Evolutionary conservation across 2,888 invertebrate genomes (phyloP).

Genomic region (Atrina japonica): DNA sequence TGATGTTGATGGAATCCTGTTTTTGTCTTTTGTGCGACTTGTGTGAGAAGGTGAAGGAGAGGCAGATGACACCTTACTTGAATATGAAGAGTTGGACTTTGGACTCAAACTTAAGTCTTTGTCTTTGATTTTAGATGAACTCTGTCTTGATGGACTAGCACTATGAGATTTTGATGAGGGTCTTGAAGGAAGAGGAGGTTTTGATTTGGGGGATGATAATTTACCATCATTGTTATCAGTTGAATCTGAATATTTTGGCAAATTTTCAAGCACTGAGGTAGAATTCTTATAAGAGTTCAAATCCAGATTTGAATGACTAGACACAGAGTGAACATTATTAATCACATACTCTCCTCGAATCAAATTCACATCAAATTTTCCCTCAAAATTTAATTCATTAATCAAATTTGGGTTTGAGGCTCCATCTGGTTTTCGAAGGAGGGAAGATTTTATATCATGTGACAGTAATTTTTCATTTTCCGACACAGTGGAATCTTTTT

Average conservation of each 20-base stretch:
- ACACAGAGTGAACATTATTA: slow-evolving; percentile 38
- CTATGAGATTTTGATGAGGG: slow-evolving; percentile 53
- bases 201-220: slow-evolving; percentile 45
- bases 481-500: slow-evolving; percentile 18
- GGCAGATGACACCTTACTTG: slow-evolving; percentile 41
- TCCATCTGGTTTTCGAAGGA: slow-evolving; percentile 87
- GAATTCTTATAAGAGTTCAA: slow-evolving; percentile 29
- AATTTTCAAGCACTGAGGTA: slow-evolving; percentile 33
- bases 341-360: slow-evolving; percentile 42
- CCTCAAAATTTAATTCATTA: slow-evolving; percentile 59
- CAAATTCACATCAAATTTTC: slow-evolving; percentile 47
- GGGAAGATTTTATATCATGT: slow-evolving; percentile 20
- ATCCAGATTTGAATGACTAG: slow-evolving; percentile 38
- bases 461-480: slow-evolving; percentile 8
- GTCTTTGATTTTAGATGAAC: slow-evolving; percentile 8
- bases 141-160: slow-evolving; percentile 32
- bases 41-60: slow-evolving; percentile 27
- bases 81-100: slow-evolving; percentile 30
- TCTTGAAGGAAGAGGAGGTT: slow-evolving; percentile 72
- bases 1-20: slow-evolving; percentile 46
- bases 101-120: slow-evolving; percentile 35
- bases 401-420: slow-evolving; percentile 94
- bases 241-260: slow-evolving; percentile 22
- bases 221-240: not conserved
- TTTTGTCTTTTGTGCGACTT: slow-evolving; percentile 53